Evolutionary conservation across 1,140 invertebrate species (phyloP), one percentile per base, ranked within the genome.

Genomic region (Ditylenchus dipsaci): DNA sequence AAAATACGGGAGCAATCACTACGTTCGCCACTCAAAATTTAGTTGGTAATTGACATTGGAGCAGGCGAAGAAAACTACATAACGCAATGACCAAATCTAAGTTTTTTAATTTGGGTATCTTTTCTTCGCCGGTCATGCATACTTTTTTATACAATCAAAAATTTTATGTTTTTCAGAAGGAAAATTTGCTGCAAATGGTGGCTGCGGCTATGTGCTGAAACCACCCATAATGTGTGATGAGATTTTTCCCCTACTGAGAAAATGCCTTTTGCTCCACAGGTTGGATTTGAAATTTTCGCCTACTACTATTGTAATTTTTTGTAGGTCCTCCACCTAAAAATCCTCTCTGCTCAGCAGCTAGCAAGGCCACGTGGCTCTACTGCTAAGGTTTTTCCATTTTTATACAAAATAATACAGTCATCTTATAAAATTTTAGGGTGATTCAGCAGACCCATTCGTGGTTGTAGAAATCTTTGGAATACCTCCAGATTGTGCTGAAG

Each of bases 311-410:
- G 29, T 21, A 56, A 5, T 56, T 5, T 27, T 21, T 61, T 61
- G 75, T 30, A 80, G 73, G 68, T 79, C 66, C 70, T 83, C 29
- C 78, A 84, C 49, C 59, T 85, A 42, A 67, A 87, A 85, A 84
- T 89, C n/a, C 87, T 89, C 5, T 88, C 88, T 79, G 88, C 86
- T 63, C 88, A 88, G 75, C 87, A 88, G 60, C 82, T 88, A 38
- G 88, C 88, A 1, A 84, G 87, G 65, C 88, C 88, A 23, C 84
- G 86, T 70, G 88, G 87, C 17, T 88, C 88, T 13, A 87, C 85
- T 33, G 85, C 86, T 0, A 88, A 89, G 79, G 88, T 87, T 1
- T 78, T 77, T 61, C 80, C 85, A 5, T 38, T 38, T 38, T 5
- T 38, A 11, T 38, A 38, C 3, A 38, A 38, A 38, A 38, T 38